Conservation (phyloP, 2,888 invertebrate genomes). For the Scaptodrosophila latifasciaeformis region DNA sequence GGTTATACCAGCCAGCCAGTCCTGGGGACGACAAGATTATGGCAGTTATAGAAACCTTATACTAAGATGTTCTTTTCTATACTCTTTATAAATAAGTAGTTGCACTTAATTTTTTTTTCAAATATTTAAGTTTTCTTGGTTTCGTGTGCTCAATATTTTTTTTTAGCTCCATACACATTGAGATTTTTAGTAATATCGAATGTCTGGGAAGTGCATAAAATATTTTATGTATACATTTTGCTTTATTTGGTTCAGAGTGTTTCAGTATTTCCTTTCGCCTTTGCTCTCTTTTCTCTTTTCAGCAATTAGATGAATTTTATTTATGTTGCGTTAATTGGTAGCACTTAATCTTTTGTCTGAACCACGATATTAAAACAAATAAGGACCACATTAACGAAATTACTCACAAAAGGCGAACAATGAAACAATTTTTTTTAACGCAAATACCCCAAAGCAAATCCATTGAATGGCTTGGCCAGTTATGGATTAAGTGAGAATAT, state of each 20-base stretch:
- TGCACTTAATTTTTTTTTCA: constrained; percentile 24
- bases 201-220: too few species aligned
- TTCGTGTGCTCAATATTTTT: background rate
- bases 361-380: constrained; percentile 55
- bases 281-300: constrained; percentile 31
- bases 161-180: background rate
- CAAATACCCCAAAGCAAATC: too few species aligned
- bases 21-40: constrained; percentile 55
- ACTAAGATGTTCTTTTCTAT: too few species aligned
- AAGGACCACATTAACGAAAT: constrained; percentile 24
- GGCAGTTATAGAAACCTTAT: constrained; percentile 67
- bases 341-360: constrained; percentile 67
- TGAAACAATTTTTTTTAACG: too few species aligned
- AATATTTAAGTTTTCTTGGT: constrained; percentile 11
- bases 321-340: constrained; percentile 71
- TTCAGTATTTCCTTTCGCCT: background rate
- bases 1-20: too few species aligned
- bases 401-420: too few species aligned
- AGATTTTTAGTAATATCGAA: too few species aligned
- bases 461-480: constrained; percentile 3
- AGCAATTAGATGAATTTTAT: constrained; percentile 71
- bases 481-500: background rate
- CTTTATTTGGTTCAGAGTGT: too few species aligned
- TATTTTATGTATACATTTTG: too few species aligned
- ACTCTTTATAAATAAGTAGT: too few species aligned